Conservation (phyloP, 37 sponge, comb jelly and placozoan species). For the Cladorhizidae sp. region DNA sequence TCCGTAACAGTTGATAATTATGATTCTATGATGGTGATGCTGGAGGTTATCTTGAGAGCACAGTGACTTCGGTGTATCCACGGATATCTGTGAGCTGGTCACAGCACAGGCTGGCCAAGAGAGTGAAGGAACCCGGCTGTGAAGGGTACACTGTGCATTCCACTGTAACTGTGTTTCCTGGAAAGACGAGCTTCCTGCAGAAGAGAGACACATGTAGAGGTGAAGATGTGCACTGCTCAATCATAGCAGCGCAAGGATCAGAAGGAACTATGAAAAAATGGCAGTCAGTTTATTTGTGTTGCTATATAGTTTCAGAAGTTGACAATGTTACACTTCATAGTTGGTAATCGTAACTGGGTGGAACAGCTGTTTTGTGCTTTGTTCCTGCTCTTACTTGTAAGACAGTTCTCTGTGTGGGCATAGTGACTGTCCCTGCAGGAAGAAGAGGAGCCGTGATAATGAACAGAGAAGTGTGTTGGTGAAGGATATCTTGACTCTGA, state of each 20-base stretch:
- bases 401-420: constrained; percentile 73
- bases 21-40: too few relatives aligned
- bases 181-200: constrained; percentile 64
- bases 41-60: neutral
- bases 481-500: constrained; percentile 59
- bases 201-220: neutral
- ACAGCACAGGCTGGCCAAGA: constrained; percentile 71
- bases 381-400: constrained; percentile 47
- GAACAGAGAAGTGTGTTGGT: constrained; percentile 51
- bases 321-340: too few relatives aligned
- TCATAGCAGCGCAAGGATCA: too few relatives aligned
- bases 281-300: too few relatives aligned
- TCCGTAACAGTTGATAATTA: too few relatives aligned
- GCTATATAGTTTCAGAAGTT: too few relatives aligned
- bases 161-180: constrained; percentile 50
- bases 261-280: too few relatives aligned
- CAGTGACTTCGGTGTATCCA: constrained; percentile 22
- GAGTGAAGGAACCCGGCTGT: neutral
- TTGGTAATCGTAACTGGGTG: too few relatives aligned
- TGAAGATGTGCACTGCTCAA: too few relatives aligned
- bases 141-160: constrained; percentile 53
- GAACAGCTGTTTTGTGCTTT: neutral
- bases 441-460: constrained; percentile 54
- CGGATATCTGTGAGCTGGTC: constrained; percentile 73
- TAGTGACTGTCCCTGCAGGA: constrained; percentile 60